Evolutionary conservation across 2,797 vertebrate genomes (phyloP), one percentile per base, ranked within the genome.

Genomic region (Microchirus variegatus): DNA sequence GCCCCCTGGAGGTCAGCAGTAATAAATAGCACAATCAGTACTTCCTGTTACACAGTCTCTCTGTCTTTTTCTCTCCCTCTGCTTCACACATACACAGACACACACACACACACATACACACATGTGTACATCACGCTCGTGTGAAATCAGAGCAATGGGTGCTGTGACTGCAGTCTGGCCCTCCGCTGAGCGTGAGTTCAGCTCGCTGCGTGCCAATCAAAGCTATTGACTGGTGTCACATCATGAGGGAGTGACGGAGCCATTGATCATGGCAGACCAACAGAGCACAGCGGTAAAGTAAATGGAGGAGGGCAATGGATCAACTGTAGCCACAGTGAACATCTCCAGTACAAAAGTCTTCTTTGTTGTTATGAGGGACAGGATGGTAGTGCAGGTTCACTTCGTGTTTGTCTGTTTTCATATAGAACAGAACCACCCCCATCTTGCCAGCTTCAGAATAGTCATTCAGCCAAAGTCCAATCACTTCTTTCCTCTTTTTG

Each of bases 151-250:
- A 87, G 80, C 68, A 2, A 62, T 7, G 22, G 58, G 57, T 16
- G 17, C 63, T 49, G 79, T 63, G 14, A 56, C 48, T 73, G 60
- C 55, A 63, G 76, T 61, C 76, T 67, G 82, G 44, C 44, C 65
- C n/a, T n/a, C 78, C 41, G 74, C 82, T 80, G 86, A 60, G 80
- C 10, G 38, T 42, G 62, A 78, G 77, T 84, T 77, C 85, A 80
- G 72, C 72, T 74, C 54, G 65, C 74, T 54, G 62, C 60, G 64
- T 3, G 26, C 69, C 80, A 87, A 90, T 93, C 90, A 91, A 90
- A 92, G 86, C 67, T 85, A 93, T 91, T 74, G 91, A 92, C 70
- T 65, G 68, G 68, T 85, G 88, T 88, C 86, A 82, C 84, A 73
- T 70, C 77, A 83, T 38, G 65, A 79, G 73, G 75, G 68, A 68